Conservation (phyloP, 2,888 invertebrate species). For the Ganaspis brasiliensis region DNA sequence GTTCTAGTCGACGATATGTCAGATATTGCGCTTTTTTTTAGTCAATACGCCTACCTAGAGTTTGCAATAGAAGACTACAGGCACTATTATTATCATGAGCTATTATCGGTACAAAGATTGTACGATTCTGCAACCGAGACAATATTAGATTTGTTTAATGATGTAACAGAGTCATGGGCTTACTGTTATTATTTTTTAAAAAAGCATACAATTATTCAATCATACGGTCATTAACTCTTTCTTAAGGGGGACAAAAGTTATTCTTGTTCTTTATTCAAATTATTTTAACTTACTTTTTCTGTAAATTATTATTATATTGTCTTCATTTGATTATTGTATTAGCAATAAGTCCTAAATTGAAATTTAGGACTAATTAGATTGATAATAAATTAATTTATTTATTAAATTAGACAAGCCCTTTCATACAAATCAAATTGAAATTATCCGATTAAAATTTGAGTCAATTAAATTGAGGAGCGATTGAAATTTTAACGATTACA, state of each 20-base stretch:
- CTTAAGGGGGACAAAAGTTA: neutral
- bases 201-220: neutral
- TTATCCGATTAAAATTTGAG: no score
- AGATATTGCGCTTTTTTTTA: conserved; percentile 33
- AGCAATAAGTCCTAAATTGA: no score
- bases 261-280: neutral
- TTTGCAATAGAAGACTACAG: conserved; percentile 16
- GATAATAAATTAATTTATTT: no score
- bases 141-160: conserved; percentile 13
- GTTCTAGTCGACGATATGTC: conserved; percentile 32
- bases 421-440: no score
- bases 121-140: conserved; percentile 8
- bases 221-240: neutral
- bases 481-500: no score
- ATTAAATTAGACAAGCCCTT: no score
- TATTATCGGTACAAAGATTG: neutral
- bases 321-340: no score
- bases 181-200: conserved; percentile 1
- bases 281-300: no score
- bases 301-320: no score
- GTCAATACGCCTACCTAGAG: conserved; percentile 14
- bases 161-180: neutral
- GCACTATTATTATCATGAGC: conserved; percentile 24
- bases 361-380: no score
- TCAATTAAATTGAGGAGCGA: no score